Evolutionary conservation across 2,888 invertebrate species (phyloP), one percentile per base, ranked within the genome.

Genomic region (Leptinotarsa juncta): DNA sequence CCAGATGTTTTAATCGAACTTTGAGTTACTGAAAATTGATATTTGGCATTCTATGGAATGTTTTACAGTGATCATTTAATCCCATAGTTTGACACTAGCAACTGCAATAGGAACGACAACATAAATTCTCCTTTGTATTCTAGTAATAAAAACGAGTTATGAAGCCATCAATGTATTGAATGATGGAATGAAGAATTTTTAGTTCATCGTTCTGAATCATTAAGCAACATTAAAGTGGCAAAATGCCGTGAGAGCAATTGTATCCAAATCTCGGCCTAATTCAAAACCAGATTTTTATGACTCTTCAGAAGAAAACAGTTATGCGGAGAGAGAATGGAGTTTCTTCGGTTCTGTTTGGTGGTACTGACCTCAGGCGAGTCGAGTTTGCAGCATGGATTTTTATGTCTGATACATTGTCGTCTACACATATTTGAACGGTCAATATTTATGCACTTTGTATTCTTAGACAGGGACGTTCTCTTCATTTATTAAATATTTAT

Each of bases 321-420:
- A 77, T 66, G 68, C 60, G 65, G 65, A 70, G 72, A 53, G 65
- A 72, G 66, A 68, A 66, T 69, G 70, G 70, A 70, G 67, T 71
- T 76, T 67, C 76, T 71, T 70, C 65, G 65, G 73, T 74, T 74
- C 70, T 73, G 72, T 75, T 71, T 66, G 65, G 71, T 74, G 77
- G 75, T 73, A 74, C 74, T 77, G 79, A 77, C 79, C 76, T 76
- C 71, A 77, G 72, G 23, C 74, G 74, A 66, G 66, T 69, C 65
- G 72, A 74, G 68, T 72, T 75, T 72, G 74, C 72, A 74, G 67
- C 73, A 62, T 70, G 67, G 67, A 72, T 77, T 76, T 79, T 79
- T 79, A 67, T 73, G 79, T 79, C 79, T 79, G 79, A 76, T 77
- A 76, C 79, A 76, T 76, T 73, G 79, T 77, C 76, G 72, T 71